Base-by-base conservation (phyloP, 2,888 invertebrate genomes). In the Hirtodrosophila duncani region DNA sequence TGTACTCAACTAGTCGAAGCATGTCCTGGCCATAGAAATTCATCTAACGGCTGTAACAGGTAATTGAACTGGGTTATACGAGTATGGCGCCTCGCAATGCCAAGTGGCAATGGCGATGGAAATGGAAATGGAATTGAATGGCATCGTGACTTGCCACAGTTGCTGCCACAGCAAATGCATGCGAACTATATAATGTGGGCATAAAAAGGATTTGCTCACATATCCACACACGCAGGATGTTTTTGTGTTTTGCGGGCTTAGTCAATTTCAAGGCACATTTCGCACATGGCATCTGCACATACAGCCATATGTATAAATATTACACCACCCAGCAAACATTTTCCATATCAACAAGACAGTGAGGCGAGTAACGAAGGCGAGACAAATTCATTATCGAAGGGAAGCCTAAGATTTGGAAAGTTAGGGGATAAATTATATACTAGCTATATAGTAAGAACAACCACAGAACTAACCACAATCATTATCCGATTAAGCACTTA, bases 1-100 rank as follows among this genome's bases (percentile, higher is more conserved):
- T 48, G 60, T 62, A 66, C 61, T 75, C 63, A 75, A 79, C 64
- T 74, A 81, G 72, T 72, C 81, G 74, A 31, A 67, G 67, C 83
- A 83, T 82, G 83, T 82, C 63, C 65, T 67, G 82, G 82, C 83
- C 78, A 80, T 84, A 84, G 83, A 84, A 84, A 83, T 85, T 83
- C 85, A 84, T 83, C 84, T 85, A 84, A 84, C 83, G 84, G 82
- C 84, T 83, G 83, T 84, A 84, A 83, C 85, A 84, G 83, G 84
- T 85, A 84, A 85, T 84, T 84, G 84, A 83, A 83, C 83, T 67
- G 70, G 80, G 77, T 82, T 83, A 80, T 82, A n/a, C n/a, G n/a
- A n/a, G n/a, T n/a, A 77, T 78, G 71, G 72, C 58, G 66, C n/a
- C 72, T 66, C 71, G 58, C 64, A 67, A 78, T 72, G 71, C 64